Percentiles rank a stretch among this genome's conserved stretches.
phyloP scores from a whole-genome alignment of 1,140 invertebrate species.

The Drosophila pectinifera region DNA sequence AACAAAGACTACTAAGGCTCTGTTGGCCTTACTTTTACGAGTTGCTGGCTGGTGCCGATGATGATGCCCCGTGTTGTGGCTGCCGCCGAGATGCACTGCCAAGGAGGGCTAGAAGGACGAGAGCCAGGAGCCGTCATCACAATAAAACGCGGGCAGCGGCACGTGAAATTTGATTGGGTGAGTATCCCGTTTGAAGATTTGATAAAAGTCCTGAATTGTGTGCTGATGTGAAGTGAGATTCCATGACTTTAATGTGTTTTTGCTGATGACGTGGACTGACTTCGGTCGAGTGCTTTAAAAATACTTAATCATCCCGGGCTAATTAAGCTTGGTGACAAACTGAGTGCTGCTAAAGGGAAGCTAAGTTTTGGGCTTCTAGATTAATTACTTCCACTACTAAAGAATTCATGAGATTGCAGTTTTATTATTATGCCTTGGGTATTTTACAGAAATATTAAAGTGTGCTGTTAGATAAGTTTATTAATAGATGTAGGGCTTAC shows the following conservation, averaged over 20 bases:
- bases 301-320: conserved; percentile 4
- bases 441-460: not conserved
- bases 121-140: conserved; percentile 44
- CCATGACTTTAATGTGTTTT: conserved; percentile 13
- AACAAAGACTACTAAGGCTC: conserved; percentile 30
- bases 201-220: conserved; percentile 25
- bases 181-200: conserved; percentile 52
- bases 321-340: conserved; percentile 1
- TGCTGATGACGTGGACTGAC: conserved; percentile 1
- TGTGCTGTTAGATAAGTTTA: no score
- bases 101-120: conserved; percentile 1
- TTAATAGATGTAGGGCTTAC: no score
- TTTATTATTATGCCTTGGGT: not conserved
- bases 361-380: not conserved
- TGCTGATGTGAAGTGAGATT: conserved; percentile 28
- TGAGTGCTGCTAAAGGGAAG: not conserved
- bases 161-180: conserved; percentile 59
- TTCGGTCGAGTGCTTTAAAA: not conserved
- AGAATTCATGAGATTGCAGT: not conserved
- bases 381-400: not conserved
- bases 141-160: conserved; percentile 61
- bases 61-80: conserved; percentile 41
- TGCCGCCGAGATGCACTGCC: conserved; percentile 49
- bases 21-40: conserved; percentile 61
- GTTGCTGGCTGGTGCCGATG: conserved; percentile 54